Percentiles rank a stretch among this genome's conserved stretches.
Evolutionary conservation across 2,888 invertebrate genomes (phyloP).

Genomic region (Neelides folsomi): DNA sequence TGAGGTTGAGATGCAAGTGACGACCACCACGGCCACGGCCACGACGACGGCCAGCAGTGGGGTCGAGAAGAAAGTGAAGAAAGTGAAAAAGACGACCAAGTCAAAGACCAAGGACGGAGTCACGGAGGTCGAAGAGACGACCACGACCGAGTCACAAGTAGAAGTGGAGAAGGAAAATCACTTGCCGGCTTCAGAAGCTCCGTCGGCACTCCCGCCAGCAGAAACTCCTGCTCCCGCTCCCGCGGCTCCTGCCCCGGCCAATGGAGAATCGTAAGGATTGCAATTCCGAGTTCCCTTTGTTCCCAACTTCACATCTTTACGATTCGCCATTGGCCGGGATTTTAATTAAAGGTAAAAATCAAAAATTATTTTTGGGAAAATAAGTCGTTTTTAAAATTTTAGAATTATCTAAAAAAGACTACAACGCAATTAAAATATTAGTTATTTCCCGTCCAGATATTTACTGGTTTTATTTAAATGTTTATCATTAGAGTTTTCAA

Average conservation of each 20-base stretch:
- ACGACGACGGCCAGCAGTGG: no score
- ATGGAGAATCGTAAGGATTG: slow-evolving; percentile 27
- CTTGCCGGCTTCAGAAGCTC: slow-evolving; percentile 2
- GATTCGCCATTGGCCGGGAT: background rate
- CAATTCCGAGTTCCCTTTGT: background rate
- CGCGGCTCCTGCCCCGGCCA: slow-evolving; percentile 6
- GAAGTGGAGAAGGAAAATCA: slow-evolving; percentile 25
- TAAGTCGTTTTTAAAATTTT: no score
- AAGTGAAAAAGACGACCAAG: slow-evolving; percentile 71
- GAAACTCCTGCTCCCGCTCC: no score
- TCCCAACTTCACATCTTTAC: background rate
- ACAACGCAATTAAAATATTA: no score
- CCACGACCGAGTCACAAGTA: slow-evolving; percentile 33
- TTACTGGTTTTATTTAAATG: no score
- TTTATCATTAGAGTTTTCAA: no score
- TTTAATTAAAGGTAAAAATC: no score
- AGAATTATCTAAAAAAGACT: no score
- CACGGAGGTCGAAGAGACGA: slow-evolving; percentile 44
- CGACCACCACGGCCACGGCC: slow-evolving; percentile 43
- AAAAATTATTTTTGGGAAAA: no score
- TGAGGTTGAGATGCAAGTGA: slow-evolving; percentile 54
- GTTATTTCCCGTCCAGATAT: no score
- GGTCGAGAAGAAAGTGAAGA: slow-evolving; percentile 64
- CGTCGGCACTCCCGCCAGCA: no score
- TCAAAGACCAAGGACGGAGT: slow-evolving; percentile 57